Evolutionary conservation across 2,113 vertebrate species (phyloP), one percentile per base, ranked within the genome.

Genomic region (Melanocharis versteri): DNA sequence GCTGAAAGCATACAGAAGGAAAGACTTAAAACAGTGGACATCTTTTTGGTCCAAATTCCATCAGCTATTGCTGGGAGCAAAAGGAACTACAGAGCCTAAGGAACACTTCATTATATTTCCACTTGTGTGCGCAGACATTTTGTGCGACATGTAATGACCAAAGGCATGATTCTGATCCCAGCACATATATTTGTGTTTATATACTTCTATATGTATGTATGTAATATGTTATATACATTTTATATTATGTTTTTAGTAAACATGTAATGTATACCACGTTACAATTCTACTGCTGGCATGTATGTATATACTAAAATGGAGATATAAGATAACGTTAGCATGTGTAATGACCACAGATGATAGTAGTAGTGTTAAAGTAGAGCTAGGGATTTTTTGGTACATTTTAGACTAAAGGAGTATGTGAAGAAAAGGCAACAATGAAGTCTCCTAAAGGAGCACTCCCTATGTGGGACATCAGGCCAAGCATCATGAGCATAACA

Each of bases 71-170:
- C 44, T 66, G 31, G 83, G 16, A 87, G 11, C 16, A 68, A 83
- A 93, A 50, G 8, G 16, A 53, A 4, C 35, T 54, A 39, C 28
- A 57, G 24, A 8, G 11, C 33, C 27, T 50, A 79, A 77, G 17
- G 47, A 71, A 33, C n/a, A 14, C 12, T 80, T 28, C 2, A 1
- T 48, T 70, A 16, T 44, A 27, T 42, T 73, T 78, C 28, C 18
- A 13, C 40, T 78, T 87, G 10, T 58, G n/a, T 30, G 35, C 21
- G 18, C 18, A 24, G 28, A 45, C 13, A 27, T 77, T 69, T 69
- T 57, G 26, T 48, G 47, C 40, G 37, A 42, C 0, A 0, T 39
- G 18, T 23, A 71, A 65, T 1, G 2, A 27, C 22, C 30, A 18
- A 73, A 78, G 65, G n/a, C 20, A 6, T n/a, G 7, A 14, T 61